Base-by-base conservation (phyloP, 2,888 invertebrate species). In the Griposia aprilina region DNA sequence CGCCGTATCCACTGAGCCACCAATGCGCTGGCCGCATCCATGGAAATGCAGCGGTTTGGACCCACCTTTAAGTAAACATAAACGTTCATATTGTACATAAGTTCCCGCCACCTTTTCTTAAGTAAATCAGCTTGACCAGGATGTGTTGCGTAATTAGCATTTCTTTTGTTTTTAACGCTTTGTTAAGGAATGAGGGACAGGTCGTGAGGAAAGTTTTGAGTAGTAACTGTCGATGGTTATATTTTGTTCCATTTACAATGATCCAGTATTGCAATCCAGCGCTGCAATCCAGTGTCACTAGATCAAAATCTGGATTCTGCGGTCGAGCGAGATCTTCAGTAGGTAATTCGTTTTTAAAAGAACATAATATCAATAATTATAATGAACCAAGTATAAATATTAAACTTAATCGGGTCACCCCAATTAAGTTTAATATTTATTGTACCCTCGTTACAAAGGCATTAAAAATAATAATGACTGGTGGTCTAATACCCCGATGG, bases 71-170 rank as follows among this genome's bases (percentile, higher is more conserved):
- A 10, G 26, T 70, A 67, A 63, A 81, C 48, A 75, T 6, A 30
- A 17, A 17, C 17, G 6, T 80, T 17, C 8, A 70, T 36, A 36
- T 10, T 52, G 17, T 15, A 10, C 11, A 13, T 10, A 26, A 30
- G 26, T 20, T 50, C n/a, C 20, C 3, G 13, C 48, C 20, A 62
- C 8, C 72, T 59, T 67, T 79, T 84, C 69, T 57, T 74, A 82
- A 15, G 79, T 57, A 75, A 78, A 86, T 76, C 41, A 70, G 63
- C 20, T 73, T 74, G 50, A 86, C 69, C 79, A 86, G 84, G 86
- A 84, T 82, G 23, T 71, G 59, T 63, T 30, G 3, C 13, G n/a
- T 20, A 20, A 0, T 85, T 75, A 55, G 55, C 74, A 82, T 67
- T 26, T 66, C 69, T 82, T 78, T 82, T 82, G 71, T 77, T 26